Percentiles rank a stretch among this genome's conserved stretches.
phyloP scores from a whole-genome alignment of 1,140 invertebrate species.

The Mactra quadrangularis region DNA sequence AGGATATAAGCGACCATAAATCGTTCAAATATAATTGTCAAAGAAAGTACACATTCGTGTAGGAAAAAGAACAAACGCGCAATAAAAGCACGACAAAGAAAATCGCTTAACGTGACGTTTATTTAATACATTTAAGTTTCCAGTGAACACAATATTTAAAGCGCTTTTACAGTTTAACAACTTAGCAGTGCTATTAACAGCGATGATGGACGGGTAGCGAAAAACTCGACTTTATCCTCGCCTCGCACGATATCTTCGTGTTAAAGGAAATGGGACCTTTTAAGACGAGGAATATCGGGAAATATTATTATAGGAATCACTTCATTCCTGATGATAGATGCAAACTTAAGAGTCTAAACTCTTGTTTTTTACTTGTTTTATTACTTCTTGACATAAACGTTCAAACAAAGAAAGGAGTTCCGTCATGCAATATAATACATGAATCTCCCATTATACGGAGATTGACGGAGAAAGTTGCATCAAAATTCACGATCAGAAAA shows the following conservation, averaged over 20 bases:
- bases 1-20: no score
- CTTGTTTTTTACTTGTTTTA: slow-evolving; percentile 28
- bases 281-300: slow-evolving; percentile 49
- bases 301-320: slow-evolving; percentile 56
- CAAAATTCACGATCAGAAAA: no score
- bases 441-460: no score
- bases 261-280: slow-evolving; percentile 57
- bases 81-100: slow-evolving; percentile 28
- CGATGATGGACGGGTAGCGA: not conserved
- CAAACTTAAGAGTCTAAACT: slow-evolving; percentile 36
- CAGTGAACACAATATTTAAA: not conserved
- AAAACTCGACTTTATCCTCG: slow-evolving; percentile 30
- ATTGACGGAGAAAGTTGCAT: no score
- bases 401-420: slow-evolving; percentile 12
- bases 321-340: slow-evolving; percentile 44
- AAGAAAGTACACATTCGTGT: slow-evolving; percentile 20
- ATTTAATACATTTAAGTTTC: slow-evolving; percentile 48
- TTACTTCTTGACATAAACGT: slow-evolving; percentile 34
- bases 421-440: slow-evolving; percentile 8
- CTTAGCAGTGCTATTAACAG: not conserved
- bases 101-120: slow-evolving; percentile 38
- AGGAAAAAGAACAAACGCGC: not conserved
- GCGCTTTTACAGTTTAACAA: slow-evolving; percentile 21
- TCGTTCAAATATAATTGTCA: slow-evolving; percentile 25
- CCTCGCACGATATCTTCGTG: slow-evolving; percentile 42